Conservation (phyloP, 2,888 invertebrate species). For the Aporophyla lueneburgensis region DNA sequence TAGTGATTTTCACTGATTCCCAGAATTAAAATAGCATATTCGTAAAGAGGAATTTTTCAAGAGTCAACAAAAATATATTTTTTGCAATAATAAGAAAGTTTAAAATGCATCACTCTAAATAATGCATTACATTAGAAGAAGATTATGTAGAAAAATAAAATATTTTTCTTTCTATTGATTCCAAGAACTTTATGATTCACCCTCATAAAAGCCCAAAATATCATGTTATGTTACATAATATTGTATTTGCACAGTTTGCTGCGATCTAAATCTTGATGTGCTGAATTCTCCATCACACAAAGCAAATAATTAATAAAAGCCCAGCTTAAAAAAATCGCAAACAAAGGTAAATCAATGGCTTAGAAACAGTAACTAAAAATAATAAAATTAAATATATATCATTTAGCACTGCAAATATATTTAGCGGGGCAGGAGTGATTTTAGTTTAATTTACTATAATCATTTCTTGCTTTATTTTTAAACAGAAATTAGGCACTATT, state of each 20-base stretch:
- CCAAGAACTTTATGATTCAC: too few species aligned
- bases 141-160: too few species aligned
- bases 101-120: too few species aligned
- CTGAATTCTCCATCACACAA: not conserved
- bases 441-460: not conserved
- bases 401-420: not conserved
- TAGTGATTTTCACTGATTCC: too few species aligned
- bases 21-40: too few species aligned
- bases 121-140: too few species aligned
- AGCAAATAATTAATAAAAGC: not conserved
- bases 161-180: too few species aligned
- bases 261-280: not conserved
- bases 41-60: too few species aligned
- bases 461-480: not conserved
- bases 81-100: too few species aligned
- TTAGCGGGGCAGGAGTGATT: not conserved
- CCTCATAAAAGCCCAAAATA: not conserved
- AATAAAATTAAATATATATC: not conserved
- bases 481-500: not conserved
- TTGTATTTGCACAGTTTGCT: not conserved
- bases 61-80: too few species aligned
- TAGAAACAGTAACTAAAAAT: not conserved
- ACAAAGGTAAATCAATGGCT: constrained; percentile 8
- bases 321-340: constrained; percentile 16
- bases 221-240: constrained; percentile 1